Conservation (phyloP, 23 tunicate genomes). For the Trididemnum nubilum region DNA sequence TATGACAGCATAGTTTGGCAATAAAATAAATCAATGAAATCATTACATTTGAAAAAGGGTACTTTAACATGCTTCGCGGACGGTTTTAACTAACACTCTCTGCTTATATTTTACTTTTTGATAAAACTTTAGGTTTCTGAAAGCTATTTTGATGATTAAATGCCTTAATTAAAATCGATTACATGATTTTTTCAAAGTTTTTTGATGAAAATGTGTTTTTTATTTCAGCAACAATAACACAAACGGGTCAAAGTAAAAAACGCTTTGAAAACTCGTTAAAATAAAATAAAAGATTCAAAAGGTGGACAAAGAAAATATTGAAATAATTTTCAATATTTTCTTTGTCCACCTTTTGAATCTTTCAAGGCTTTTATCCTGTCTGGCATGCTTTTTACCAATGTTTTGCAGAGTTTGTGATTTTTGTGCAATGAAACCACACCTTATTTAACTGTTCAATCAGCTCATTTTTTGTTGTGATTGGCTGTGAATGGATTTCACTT, state of each 20-base stretch:
- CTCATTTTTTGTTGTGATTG: constrained; percentile 15
- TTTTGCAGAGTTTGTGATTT: constrained; percentile 1
- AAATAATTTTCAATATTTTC: constrained; percentile 9
- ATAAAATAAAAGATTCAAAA: background rate
- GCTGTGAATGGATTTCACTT: background rate
- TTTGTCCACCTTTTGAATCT: background rate
- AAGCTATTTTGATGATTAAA: background rate
- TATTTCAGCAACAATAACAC: too few species aligned
- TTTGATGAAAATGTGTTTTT: background rate
- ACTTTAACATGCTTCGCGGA: background rate
- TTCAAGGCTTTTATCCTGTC: constrained; percentile 3
- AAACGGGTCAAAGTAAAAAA: too few species aligned
- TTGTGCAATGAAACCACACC: constrained; percentile 1
- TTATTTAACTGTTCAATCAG: background rate
- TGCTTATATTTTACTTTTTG: background rate
- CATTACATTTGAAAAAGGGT: background rate
- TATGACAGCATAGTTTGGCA: background rate
- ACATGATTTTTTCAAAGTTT: background rate
- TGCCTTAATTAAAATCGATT: too few species aligned
- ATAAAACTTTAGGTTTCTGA: background rate
- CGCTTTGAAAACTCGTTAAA: too few species aligned
- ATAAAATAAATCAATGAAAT: background rate
- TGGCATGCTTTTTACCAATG: constrained; percentile 4
- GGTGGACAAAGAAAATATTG: background rate
- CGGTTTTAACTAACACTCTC: background rate